Percentiles rank a stretch among this genome's conserved stretches.
Conservation (phyloP, 1,140 invertebrate genomes). For the Drosophila chauvacae region DNA sequence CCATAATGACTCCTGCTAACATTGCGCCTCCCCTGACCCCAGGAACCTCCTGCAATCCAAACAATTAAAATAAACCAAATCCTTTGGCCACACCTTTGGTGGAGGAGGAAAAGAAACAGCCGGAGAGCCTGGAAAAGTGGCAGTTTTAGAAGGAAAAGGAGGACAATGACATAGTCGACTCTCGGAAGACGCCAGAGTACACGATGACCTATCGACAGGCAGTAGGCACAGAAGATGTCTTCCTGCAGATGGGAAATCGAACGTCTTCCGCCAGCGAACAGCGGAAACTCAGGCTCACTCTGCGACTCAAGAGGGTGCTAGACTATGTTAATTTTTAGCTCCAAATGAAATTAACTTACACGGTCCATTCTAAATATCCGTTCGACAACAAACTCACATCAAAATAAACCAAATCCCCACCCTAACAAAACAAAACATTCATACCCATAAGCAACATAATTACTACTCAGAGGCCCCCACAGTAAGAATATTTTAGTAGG, state of each 20-base stretch:
- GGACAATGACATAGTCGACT: conserved; percentile 86
- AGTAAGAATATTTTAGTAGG: too few species aligned
- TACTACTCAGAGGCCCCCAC: too few species aligned
- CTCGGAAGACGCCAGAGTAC: conserved; percentile 90
- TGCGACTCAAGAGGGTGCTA: too few species aligned
- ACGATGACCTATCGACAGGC: conserved; percentile 93
- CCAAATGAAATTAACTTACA: too few species aligned
- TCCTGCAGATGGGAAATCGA: conserved; percentile 86
- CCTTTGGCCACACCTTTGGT: conserved; percentile 45
- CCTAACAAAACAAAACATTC: too few species aligned
- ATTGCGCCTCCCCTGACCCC: conserved; percentile 38
- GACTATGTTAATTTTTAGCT: too few species aligned
- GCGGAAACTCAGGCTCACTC: too few species aligned
- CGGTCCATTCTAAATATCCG: too few species aligned
- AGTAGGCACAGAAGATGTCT: conserved; percentile 94
- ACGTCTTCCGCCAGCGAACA: too few species aligned
- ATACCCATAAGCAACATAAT: too few species aligned
- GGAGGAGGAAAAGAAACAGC: conserved; percentile 47
- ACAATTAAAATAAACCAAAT: conserved; percentile 47
- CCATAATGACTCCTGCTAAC: conserved; percentile 55
- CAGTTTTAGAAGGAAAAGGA: conserved; percentile 85
- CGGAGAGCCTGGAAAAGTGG: conserved; percentile 86
- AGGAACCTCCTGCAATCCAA: neutral
- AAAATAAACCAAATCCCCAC: too few species aligned
- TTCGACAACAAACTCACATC: too few species aligned